Evolutionary conservation across 2,797 vertebrate species (phyloP), one percentile per base, ranked within the genome.

Genomic region (Sebastes steindachneri): DNA sequence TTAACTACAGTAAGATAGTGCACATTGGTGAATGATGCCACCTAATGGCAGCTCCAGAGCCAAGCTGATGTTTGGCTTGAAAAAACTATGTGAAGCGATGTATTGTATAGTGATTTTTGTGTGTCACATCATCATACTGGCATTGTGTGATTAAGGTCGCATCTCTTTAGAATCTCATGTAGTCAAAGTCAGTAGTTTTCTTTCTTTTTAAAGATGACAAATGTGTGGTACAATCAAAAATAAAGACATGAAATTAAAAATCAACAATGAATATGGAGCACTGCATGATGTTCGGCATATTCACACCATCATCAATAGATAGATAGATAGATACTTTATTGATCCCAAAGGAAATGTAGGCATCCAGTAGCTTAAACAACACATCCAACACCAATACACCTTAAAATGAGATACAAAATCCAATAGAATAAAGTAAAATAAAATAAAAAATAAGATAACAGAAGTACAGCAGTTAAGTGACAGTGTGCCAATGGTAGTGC

Each of bases 21-120:
- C 29, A 26, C 12, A 33, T 14, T 57, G 45, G 57, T 74, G 28
- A 59, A 29, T 64, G 25, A 60, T n/a, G 71, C 80, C 86, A 75
- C 67, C 84, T 85, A 59, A 57, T 29, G 88, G 84, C 54, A 17
- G 23, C 26, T 31, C 48, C 4, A 55, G 35, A 28, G 23, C 21
- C 9, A n/a, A 35, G 17, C 19, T 68, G 4, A 72, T 31, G 9
- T 23, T 77, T 29, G 28, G 9, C 17, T 35, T 33, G 23, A 48
- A 57, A 53, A 68, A 23, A 26, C 9, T 58, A 12, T 11, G 12
- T n/a, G 7, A 23, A 3, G 12, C 6, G 1, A 5, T 35, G 9
- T 33, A n/a, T 28, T n/a, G n/a, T 67, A 3, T 41, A 41, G 37
- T 11, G 2, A 35, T 11, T 9, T 55, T 35, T 77, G 73, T 68